Conservation (phyloP, 2,888 invertebrate species). For the Vesta saturnalis region DNA sequence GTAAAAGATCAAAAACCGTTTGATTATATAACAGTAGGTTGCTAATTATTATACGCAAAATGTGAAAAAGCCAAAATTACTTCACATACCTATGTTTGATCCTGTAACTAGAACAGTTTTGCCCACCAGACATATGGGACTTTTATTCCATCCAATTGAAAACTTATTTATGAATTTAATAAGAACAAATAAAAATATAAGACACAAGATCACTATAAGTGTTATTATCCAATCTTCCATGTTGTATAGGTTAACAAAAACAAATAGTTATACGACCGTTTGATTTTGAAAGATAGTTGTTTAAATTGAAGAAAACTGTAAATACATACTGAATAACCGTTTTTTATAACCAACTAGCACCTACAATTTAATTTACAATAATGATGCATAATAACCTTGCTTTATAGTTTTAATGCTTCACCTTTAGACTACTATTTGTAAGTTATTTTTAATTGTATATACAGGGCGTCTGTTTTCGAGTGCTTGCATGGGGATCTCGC, state of each 20-base stretch:
- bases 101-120: slow-evolving; percentile 58
- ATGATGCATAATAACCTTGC: no score
- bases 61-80: no score
- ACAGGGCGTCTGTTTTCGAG: no score
- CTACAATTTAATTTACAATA: no score
- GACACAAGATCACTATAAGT: not conserved
- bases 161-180: slow-evolving; percentile 42
- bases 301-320: not conserved
- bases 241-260: not conserved
- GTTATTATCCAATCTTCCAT: slow-evolving; percentile 10
- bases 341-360: no score
- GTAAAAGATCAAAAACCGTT: no score
- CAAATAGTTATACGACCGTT: not conserved
- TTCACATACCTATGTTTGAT: slow-evolving; percentile 50
- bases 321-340: not conserved
- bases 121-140: slow-evolving; percentile 52
- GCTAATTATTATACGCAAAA: no score
- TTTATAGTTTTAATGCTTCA: no score
- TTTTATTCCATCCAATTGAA: slow-evolving; percentile 50
- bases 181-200: slow-evolving; percentile 10
- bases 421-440: no score
- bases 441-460: no score
- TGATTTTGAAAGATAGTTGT: not conserved
- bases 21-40: no score
- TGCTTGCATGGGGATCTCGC: no score